phyloP scores from a whole-genome alignment of 2,113 vertebrate genomes.

The Polyodon spathula region DNA sequence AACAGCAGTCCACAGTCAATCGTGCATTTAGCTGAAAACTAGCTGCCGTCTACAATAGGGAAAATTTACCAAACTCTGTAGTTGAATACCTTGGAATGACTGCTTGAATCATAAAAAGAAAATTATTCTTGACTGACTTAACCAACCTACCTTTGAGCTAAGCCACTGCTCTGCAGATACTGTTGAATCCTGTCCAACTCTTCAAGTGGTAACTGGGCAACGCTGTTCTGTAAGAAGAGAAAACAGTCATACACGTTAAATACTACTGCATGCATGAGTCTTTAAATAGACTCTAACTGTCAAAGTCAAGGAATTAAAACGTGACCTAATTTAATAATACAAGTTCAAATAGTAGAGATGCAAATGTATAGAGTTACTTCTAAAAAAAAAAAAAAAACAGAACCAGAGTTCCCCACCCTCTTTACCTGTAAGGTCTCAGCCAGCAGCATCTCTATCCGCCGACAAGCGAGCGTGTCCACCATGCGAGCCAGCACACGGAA shows the following conservation, averaged over 20 bases:
- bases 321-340: too few relatives aligned
- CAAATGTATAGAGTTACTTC: fast-evolving
- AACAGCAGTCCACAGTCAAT: too few relatives aligned
- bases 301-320: too few relatives aligned
- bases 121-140: background rate
- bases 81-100: too few relatives aligned
- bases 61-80: too few relatives aligned
- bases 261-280: background rate
- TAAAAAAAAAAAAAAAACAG: background rate
- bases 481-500: slow-evolving; percentile 88
- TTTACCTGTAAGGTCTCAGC: slow-evolving; percentile 85
- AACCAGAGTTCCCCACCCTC: background rate
- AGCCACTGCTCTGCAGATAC: slow-evolving; percentile 79
- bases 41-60: too few relatives aligned
- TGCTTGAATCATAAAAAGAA: too few relatives aligned
- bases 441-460: slow-evolving; percentile 92
- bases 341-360: background rate
- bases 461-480: slow-evolving; percentile 91
- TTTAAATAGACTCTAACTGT: too few relatives aligned
- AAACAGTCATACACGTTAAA: background rate
- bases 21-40: too few relatives aligned
- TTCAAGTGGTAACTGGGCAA: slow-evolving; percentile 81
- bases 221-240: slow-evolving; percentile 66
- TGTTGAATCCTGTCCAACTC: slow-evolving; percentile 88
- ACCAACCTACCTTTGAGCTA: slow-evolving; percentile 75